These are phyloP conservation scores for Sebastes nivosus DNA, from an alignment of 2,797 vertebrate species.

Conservation along the genomic window DNA sequence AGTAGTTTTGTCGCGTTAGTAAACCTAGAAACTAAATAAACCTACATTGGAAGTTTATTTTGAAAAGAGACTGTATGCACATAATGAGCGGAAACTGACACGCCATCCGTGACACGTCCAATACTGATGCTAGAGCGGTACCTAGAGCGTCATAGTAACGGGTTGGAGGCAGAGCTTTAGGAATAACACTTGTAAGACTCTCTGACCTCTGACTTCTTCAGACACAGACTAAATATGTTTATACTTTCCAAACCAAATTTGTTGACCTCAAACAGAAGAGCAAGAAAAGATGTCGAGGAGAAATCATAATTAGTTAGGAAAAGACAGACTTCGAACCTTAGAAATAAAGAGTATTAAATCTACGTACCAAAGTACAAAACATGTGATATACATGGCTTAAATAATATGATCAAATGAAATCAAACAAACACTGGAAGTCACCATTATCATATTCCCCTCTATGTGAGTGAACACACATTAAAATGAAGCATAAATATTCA, in stretches of 20 bases:
- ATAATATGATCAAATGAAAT: not conserved
- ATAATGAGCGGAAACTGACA: no score
- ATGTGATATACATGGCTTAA: not conserved
- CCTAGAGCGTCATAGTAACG: not conserved
- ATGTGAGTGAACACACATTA: not conserved
- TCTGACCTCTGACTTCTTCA: not conserved
- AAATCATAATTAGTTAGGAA: not conserved
- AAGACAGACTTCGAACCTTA: no score
- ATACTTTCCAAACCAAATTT: not conserved
- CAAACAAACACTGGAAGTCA: not conserved
- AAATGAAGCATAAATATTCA: conserved; percentile 11
- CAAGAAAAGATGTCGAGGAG: not conserved
- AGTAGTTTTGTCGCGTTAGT: no score
- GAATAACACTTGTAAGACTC: not conserved
- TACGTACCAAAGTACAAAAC: not conserved
- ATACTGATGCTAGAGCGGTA: no score
- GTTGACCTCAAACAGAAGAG: not conserved
- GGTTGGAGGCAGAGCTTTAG: not conserved
- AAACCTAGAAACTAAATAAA: no score
- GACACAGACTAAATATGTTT: not conserved
- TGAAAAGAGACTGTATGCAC: no score
- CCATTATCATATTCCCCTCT: not conserved
- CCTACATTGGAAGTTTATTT: no score
- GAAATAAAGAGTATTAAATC: not conserved
- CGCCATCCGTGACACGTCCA: no score